Percentiles rank a stretch among this genome's conserved stretches.
Conservation (phyloP, 2,113 vertebrate genomes). For the Orcinus orca region DNA sequence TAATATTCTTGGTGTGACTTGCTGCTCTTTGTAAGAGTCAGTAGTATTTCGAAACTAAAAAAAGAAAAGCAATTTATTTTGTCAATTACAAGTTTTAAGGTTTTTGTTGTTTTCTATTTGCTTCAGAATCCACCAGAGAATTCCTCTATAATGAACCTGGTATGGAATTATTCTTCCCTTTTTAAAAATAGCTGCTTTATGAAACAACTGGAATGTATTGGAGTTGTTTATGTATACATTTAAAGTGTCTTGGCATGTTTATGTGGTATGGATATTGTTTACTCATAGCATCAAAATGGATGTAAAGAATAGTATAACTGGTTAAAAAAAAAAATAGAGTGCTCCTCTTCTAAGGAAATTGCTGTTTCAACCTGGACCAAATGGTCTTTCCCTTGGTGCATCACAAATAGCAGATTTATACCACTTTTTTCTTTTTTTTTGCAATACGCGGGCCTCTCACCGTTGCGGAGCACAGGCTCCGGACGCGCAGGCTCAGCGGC, state of each 20-base stretch:
- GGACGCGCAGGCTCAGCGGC: too few relatives aligned
- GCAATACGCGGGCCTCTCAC: too few relatives aligned
- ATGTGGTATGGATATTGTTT: neutral
- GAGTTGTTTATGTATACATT: neutral
- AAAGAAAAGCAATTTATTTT: neutral
- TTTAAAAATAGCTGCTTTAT: conserved; percentile 1
- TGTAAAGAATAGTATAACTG: neutral
- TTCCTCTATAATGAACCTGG: neutral
- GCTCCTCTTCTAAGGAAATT: neutral
- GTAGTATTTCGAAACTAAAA: neutral
- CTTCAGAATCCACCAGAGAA: neutral
- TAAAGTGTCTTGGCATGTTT: neutral
- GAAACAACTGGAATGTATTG: neutral
- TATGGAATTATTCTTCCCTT: neutral
- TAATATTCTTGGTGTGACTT: conserved; percentile 39
- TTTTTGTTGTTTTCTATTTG: conserved; percentile 22
- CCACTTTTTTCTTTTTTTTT: neutral
- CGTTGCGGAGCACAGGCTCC: too few relatives aligned
- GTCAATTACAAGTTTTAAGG: neutral
- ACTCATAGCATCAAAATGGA: neutral
- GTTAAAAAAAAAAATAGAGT: neutral
- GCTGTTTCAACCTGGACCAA: neutral
- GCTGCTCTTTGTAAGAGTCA: neutral
- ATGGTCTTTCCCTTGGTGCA: neutral
- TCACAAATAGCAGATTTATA: neutral